These are phyloP conservation scores for Limenitis camilla DNA, from an alignment of 2,888 invertebrate species.

Conservation along the genomic window DNA sequence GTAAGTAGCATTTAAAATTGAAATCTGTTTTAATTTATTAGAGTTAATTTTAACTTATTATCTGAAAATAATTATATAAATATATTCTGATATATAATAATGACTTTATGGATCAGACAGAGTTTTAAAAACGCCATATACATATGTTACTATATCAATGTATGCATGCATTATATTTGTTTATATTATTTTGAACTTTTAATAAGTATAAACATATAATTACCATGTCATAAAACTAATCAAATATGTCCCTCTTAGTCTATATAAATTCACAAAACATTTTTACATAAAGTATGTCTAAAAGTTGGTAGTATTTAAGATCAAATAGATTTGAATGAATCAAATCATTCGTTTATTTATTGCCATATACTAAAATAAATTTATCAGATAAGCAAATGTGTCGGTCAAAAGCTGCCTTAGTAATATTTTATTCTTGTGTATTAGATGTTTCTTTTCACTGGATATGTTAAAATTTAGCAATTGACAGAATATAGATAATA, in stretches of 20 bases:
- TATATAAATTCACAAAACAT: neutral
- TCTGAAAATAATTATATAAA: too few relatives aligned
- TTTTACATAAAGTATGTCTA: neutral
- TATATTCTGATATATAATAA: too few relatives aligned
- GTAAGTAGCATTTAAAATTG: too few relatives aligned
- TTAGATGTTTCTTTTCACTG: constrained; percentile 10
- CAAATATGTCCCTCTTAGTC: constrained; percentile 1
- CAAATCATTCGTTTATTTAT: neutral
- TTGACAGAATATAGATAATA: constrained; percentile 12
- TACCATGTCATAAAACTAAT: neutral
- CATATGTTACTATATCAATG: too few relatives aligned
- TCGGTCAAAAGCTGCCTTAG: constrained; percentile 19
- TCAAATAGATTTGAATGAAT: constrained; percentile 9
- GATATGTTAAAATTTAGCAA: constrained; percentile 6
- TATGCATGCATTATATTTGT: too few relatives aligned
- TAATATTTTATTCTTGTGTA: constrained; percentile 19
- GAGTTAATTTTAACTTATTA: too few relatives aligned
- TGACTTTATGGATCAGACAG: too few relatives aligned
- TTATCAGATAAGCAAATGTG: constrained; percentile 9
- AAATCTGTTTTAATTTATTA: too few relatives aligned
- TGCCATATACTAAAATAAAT: neutral
- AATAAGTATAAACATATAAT: too few relatives aligned
- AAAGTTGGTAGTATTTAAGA: constrained; percentile 7
- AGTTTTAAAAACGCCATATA: too few relatives aligned
- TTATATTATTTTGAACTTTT: too few relatives aligned